Evolutionary conservation across 1,140 invertebrate species (phyloP), one percentile per base, ranked within the genome.

Genomic region (Argopecten irradians): DNA sequence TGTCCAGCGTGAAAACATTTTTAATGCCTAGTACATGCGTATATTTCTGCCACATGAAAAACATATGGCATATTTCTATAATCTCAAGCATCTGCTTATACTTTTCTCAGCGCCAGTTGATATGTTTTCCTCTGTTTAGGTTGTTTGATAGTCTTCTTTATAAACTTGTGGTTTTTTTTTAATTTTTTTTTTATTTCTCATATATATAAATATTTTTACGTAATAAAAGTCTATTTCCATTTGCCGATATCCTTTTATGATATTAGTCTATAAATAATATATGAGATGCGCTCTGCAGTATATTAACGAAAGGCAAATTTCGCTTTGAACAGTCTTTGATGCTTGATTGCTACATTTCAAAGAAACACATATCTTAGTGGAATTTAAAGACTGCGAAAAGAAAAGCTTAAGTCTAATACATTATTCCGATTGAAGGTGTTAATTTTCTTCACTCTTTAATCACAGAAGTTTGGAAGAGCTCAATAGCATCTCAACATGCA

Each of bases 351-450:
- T 71, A 71, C 28, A 71, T 71, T 28, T 71, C 55, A 71, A 28
- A 28, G n/a, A 71, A 28, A 28, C 55, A 71, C 55, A 46, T 71
- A 71, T 71, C 55, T 71, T n/a, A 1, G 55, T n/a, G 14, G 55
- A 71, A 71, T 71, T 71, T 71, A 71, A 71, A 71, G 5, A 71
- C 55, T 71, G 55, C 55, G 55, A 71, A 71, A 71, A 71, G 55
- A 71, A 71, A 28, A 71, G 55, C 55, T 71, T 71, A 71, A 71
- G 3, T 71, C 22, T 71, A 71, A 71, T 71, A 22, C 55, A 71
- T 71, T 71, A 71, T 71, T 71, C 55, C 55, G 55, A 71, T 71
- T 71, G 55, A 71, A 71, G 55, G n/a, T 71, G 55, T 71, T 71
- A 28, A 71, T n/a, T 71, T 71, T 71, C 55, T 71, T 71, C 55